Base-by-base conservation (phyloP, 2,113 vertebrate genomes). In the Ginglymostoma cirratum region DNA sequence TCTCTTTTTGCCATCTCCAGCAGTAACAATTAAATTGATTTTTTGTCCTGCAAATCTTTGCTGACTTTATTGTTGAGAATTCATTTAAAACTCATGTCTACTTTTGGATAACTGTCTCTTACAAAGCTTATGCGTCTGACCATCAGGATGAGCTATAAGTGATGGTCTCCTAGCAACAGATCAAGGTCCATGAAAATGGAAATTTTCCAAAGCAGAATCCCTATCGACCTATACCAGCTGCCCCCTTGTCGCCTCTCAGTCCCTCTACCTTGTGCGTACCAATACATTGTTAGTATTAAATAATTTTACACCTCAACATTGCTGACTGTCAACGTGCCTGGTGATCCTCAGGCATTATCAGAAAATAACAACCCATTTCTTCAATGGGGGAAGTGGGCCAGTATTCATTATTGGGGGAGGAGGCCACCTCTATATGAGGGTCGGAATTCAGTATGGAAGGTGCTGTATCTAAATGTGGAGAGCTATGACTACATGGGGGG, bases 91-190 rank as follows among this genome's bases (percentile, higher is more conserved):
- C 55, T 19, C 55, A 34, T 15, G 30, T 92, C 87, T 89, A 30
- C 34, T 90, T 92, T 38, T 21, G 15, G 66, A 92, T 66, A 30
- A 24, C 14, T 92, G 55, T 66, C 55, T 92, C 55, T 92, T 34
- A 15, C 61, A 38, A n/a, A 93, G 66, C 89, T 19, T n/a, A 15
- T 93, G 55, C 38, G 38, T 93, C 34, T 66, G 89, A 61, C 89
- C 89, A 23, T 93, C 89, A 93, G 89, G 89, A 42, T 66, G 61
- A 93, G 66, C 61, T 66, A 12, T 65, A 93, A 93, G 34, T 67
- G 89, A 93, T 67, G n/a, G 89, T 93, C 55, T 93, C 89, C 89
- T 93, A 93, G 89, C 89, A 93, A 93, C 89, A 67, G 80, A 42
- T 83, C 80, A 83, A 83, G 61, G 89, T 93, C 89, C 89, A 93